phyloP scores from a whole-genome alignment of 2,113 vertebrate genomes.

The Cynopterus brachyotis region DNA sequence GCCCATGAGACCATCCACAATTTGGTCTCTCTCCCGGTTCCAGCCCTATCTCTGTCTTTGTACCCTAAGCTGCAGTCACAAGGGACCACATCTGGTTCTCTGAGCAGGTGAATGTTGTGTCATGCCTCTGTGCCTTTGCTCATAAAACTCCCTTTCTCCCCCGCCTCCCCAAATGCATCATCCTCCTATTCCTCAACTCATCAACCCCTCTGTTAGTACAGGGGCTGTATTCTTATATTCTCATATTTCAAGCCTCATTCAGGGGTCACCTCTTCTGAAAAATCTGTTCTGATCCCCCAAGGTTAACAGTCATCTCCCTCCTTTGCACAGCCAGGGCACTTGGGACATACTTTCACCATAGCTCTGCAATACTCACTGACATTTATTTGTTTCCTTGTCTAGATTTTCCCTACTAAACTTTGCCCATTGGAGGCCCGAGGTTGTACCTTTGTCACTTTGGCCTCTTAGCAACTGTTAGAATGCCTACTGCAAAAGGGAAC shows the following conservation, averaged over 20 bases:
- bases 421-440: not conserved
- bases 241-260: not conserved
- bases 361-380: not conserved
- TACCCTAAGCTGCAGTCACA: not conserved
- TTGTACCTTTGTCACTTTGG: not conserved
- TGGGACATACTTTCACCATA: rapidly evolving
- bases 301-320: not conserved
- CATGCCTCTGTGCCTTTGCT: not conserved
- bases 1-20: not conserved
- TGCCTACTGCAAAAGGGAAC: not conserved
- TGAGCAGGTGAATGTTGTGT: not conserved
- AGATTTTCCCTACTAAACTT: not conserved
- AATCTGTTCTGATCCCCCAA: not conserved
- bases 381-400: not conserved
- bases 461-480: not conserved
- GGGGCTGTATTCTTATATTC: not conserved
- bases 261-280: not conserved
- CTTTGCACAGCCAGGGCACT: not conserved
- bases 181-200: not conserved
- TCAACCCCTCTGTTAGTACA: not conserved
- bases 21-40: not conserved
- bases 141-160: not conserved
- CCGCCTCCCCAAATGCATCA: not conserved
- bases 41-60: not conserved
- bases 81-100: not conserved